A percentile compares a stretch with the other conserved stretches of the same genome.
phyloP scores from a whole-genome alignment of 1,140 invertebrate species.

The Brachionus koreanus region DNA sequence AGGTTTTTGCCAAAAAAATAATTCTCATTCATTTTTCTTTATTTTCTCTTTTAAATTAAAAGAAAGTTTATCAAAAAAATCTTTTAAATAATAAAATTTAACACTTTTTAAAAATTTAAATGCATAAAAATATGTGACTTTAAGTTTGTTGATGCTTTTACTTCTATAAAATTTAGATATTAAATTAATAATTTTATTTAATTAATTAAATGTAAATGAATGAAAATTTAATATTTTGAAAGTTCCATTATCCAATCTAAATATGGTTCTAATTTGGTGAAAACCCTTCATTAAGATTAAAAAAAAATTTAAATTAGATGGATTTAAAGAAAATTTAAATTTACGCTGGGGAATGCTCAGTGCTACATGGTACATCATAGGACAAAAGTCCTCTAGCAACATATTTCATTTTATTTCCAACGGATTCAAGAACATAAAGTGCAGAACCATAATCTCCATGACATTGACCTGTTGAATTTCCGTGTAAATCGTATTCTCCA shows the following conservation, averaged over 20 bases:
- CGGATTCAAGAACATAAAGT: neutral
- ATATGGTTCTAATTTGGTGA: neutral
- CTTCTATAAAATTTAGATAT: too few relatives aligned
- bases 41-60: too few relatives aligned
- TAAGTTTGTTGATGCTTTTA: too few relatives aligned
- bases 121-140: too few relatives aligned
- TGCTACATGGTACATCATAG: neutral
- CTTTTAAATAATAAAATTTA: too few relatives aligned
- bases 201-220: neutral
- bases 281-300: neutral
- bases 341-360: constrained; percentile 27
- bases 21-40: too few relatives aligned
- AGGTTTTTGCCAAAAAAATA: too few relatives aligned
- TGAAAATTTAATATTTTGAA: neutral
- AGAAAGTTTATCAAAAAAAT: too few relatives aligned
- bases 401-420: neutral
- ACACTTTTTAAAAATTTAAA: too few relatives aligned
- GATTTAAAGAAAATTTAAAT: neutral
- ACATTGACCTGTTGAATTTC: neutral
- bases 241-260: neutral
- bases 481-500: neutral
- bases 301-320: neutral
- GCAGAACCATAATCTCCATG: constrained; percentile 35
- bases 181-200: too few relatives aligned
- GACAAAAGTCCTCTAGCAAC: constrained; percentile 6